Percentiles rank a stretch among this genome's conserved stretches.
These are phyloP conservation scores for Ganaspis sp. DNA, from an alignment of 1,140 invertebrate species.

Conservation along the genomic window DNA sequence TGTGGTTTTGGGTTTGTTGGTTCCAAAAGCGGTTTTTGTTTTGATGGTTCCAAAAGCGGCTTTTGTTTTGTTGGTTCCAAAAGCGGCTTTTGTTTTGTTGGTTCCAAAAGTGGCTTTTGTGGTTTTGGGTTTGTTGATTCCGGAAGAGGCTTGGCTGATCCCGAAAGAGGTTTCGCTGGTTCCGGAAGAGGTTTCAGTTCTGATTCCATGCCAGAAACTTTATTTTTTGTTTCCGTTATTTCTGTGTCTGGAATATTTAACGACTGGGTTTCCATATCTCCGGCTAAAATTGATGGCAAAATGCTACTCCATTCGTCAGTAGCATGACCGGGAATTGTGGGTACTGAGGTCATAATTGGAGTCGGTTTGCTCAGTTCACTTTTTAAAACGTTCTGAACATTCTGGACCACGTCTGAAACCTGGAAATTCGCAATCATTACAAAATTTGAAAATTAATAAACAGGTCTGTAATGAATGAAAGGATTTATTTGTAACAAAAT, in stretches of 20 bases:
- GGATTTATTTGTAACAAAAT: too few species aligned
- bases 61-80: not conserved
- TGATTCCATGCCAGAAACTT: not conserved
- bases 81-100: too few species aligned
- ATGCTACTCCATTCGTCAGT: conserved; percentile 84
- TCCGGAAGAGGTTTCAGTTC: not conserved
- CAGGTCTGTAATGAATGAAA: too few species aligned
- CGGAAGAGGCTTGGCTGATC: too few species aligned
- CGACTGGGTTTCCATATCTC: conserved; percentile 63
- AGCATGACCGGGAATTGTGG: conserved; percentile 80
- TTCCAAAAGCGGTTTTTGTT: too few species aligned
- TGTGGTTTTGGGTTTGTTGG: not conserved
- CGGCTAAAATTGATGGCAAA: conserved; percentile 85
- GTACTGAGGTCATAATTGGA: conserved; percentile 76
- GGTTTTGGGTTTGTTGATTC: not conserved
- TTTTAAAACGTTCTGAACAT: conserved; percentile 88
- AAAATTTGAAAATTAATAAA: too few species aligned
- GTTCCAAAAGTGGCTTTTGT: too few species aligned
- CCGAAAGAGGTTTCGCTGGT: not conserved
- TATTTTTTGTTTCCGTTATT: conserved; percentile 25
- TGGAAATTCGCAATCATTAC: too few species aligned
- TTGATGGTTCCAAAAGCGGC: not conserved
- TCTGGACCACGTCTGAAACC: conserved; percentile 86
- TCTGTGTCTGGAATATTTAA: conserved; percentile 41
- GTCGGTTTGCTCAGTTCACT: conserved; percentile 83